phyloP scores from a whole-genome alignment of 1,140 invertebrate genomes.

The Aleiodes sp. region DNA sequence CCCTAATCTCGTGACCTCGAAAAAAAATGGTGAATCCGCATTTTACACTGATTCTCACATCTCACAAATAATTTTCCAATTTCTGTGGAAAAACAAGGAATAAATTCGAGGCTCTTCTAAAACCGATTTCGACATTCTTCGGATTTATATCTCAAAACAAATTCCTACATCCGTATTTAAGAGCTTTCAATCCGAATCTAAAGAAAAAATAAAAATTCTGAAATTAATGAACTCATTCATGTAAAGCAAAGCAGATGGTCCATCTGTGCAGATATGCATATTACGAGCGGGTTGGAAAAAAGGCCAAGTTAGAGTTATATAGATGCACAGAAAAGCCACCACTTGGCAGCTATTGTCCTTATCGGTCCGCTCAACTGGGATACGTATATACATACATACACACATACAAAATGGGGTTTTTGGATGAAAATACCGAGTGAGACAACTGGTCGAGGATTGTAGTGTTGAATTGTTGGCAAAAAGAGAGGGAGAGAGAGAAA shows the following conservation, averaged over 20 bases:
- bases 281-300: neutral
- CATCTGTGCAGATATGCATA: slow-evolving; percentile 14
- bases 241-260: neutral
- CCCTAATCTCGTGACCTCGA: too few relatives aligned
- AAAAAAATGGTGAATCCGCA: too few relatives aligned
- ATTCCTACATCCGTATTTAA: too few relatives aligned
- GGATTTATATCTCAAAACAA: too few relatives aligned
- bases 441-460: slow-evolving; percentile 26
- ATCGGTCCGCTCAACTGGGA: slow-evolving; percentile 28
- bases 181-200: too few relatives aligned
- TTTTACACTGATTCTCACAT: too few relatives aligned
- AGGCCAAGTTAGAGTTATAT: slow-evolving; percentile 17
- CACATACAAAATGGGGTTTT: neutral
- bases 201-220: too few relatives aligned
- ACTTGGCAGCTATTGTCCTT: slow-evolving; percentile 50
- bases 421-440: slow-evolving; percentile 20
- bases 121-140: too few relatives aligned
- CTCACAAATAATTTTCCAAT: too few relatives aligned
- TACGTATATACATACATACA: neutral
- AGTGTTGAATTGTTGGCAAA: neutral
- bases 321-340: slow-evolving; percentile 34
- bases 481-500: slow-evolving; percentile 23
- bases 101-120: too few relatives aligned
- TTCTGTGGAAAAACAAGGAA: too few relatives aligned
- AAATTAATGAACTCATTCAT: neutral